Base-by-base conservation (phyloP, 2,797 vertebrate species). In the Danio aesculapii region DNA sequence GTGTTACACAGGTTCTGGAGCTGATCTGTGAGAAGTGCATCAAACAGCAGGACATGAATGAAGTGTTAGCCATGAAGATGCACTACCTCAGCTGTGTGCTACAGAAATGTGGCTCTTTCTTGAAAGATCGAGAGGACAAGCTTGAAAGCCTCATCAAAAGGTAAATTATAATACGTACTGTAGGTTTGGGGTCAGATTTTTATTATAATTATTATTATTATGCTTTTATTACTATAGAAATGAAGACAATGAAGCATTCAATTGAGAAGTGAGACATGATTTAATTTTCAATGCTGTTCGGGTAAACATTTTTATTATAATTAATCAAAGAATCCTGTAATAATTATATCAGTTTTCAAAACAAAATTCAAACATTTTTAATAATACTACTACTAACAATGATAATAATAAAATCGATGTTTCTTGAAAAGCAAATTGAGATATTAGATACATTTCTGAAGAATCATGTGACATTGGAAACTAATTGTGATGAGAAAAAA, bases 21-120 rank as follows among this genome's bases (percentile, higher is more conserved):
- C 94, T 98, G 63, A 97, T 99, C 88, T 97, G 96, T 74, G 98
- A 99, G 92, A 98, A 96, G 82, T 99, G 97, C 85, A 97, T 99
- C 92, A 99, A 99, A 88, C 97, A 99, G 87, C 96, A 95, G 90
- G 98, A 99, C 76, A 99, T 99, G 97, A 99, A 99, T 76, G 98
- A 99, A 93, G 96, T 99, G 21, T 90, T 99, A 78, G 97, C 98
- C 85, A 95, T 99, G 94, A 99, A 99, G 94, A 99, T 99, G 97
- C 98, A 99, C 88, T 99, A 96, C 88, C 94, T 99, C 90, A 96
- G 98, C 88, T 98, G 96, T 39, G 90, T 99, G 89, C 94, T 99
- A 86, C 96, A 96, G 84, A 99, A 97, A 86, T 99, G 98, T 11
- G 89, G 92, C 61, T 91, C 88, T 1, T 97, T 96, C 92, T 92